Evolutionary conservation across 2,113 vertebrate species (phyloP).

Genomic region (Myanophis thanlyinensis): DNA sequence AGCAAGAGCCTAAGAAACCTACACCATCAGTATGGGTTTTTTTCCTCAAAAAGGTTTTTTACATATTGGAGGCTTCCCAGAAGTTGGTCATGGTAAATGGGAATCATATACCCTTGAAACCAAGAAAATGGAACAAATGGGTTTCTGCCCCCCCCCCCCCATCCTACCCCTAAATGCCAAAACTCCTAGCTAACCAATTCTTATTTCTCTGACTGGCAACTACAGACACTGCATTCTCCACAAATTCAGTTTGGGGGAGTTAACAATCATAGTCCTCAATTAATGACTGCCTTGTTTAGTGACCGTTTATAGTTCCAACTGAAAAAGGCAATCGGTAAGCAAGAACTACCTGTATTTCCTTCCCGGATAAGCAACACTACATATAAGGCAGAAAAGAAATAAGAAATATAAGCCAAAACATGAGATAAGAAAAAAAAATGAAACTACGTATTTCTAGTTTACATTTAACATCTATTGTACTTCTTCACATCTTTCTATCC

Average conservation of each 20-base stretch:
- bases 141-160: not conserved
- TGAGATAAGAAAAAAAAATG: not conserved
- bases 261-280: not conserved
- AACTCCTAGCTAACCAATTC: not conserved
- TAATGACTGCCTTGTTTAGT: not conserved
- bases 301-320: not conserved
- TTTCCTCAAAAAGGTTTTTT: not conserved
- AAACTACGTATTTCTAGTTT: not conserved
- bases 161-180: not conserved
- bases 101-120: not conserved
- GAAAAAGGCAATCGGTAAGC: not conserved
- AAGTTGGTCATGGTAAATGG: not conserved
- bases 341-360: not conserved
- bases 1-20: accelerated
- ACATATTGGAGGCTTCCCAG: not conserved
- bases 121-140: not conserved
- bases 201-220: not conserved
- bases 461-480: too few species aligned
- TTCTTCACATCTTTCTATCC: not conserved
- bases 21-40: not conserved
- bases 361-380: not conserved
- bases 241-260: not conserved
- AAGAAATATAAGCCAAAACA: not conserved
- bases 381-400: not conserved
- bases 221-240: not conserved